Conservation (phyloP, 2,113 vertebrate species). For the Lucifuga dentata region DNA sequence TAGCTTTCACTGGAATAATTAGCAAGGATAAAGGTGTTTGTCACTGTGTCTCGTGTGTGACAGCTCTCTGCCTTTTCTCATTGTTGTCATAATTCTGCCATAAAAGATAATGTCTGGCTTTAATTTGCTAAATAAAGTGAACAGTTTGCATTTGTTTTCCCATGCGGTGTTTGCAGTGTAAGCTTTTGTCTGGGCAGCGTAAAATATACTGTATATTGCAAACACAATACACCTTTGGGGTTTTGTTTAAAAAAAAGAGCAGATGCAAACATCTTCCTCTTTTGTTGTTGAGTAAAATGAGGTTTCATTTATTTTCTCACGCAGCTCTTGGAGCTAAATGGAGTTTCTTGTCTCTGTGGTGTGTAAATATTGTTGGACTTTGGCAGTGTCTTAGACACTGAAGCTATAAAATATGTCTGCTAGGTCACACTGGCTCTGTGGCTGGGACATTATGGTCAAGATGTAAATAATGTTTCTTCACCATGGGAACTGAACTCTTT, state of each 20-base stretch:
- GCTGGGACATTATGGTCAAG: slow-evolving; percentile 63
- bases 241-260: slow-evolving; percentile 35
- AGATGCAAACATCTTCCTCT: slow-evolving; percentile 1
- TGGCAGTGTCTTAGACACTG: slow-evolving; percentile 56
- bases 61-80: background rate
- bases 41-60: background rate
- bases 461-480: slow-evolving; percentile 80
- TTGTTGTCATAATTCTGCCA: background rate
- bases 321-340: slow-evolving; percentile 27
- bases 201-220: slow-evolving; percentile 11
- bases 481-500: slow-evolving; percentile 68
- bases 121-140: slow-evolving; percentile 22
- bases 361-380: slow-evolving; percentile 78
- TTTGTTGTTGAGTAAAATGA: slow-evolving; percentile 30
- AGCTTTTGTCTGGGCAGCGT: slow-evolving; percentile 23
- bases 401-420: slow-evolving; percentile 70
- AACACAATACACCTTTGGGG: slow-evolving; percentile 17
- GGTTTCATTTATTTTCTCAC: slow-evolving; percentile 8
- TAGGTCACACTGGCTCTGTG: slow-evolving; percentile 80
- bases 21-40: background rate
- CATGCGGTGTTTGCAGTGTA: slow-evolving; percentile 12
- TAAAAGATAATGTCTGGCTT: slow-evolving; percentile 7
- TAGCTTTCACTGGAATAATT: slow-evolving; percentile 62
- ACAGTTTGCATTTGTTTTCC: background rate
- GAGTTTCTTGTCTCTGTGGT: slow-evolving; percentile 53